phyloP scores from a whole-genome alignment of 1,140 invertebrate genomes.

The Ips nitidus region DNA sequence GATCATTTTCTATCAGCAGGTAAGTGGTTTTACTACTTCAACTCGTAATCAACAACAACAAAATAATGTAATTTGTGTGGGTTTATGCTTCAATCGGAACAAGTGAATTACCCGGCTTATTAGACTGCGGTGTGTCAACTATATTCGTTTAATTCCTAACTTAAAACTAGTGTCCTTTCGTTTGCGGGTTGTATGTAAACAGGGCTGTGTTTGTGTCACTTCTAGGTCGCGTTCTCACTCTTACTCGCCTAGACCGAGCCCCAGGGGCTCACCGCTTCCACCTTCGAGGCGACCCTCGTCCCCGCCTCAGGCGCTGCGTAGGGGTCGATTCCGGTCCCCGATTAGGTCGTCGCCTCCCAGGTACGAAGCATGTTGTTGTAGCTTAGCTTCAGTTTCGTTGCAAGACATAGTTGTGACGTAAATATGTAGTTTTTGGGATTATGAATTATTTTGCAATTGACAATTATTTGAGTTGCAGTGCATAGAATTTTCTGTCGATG shows the following conservation, averaged over 20 bases:
- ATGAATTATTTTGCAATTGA: background rate
- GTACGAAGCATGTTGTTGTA: conserved; percentile 16
- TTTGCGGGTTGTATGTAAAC: too few species aligned
- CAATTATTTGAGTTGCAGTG: too few species aligned
- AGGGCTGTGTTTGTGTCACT: conserved; percentile 22
- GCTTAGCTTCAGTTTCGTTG: background rate
- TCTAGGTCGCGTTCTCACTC: conserved; percentile 50
- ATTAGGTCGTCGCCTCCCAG: conserved; percentile 53
- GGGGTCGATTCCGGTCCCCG: conserved; percentile 56
- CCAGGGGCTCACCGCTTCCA: conserved; percentile 44
- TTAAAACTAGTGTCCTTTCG: too few species aligned
- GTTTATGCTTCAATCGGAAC: too few species aligned
- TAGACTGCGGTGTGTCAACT: too few species aligned
- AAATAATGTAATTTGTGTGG: too few species aligned
- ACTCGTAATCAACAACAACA: too few species aligned
- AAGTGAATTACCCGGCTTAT: too few species aligned
- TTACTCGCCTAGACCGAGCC: conserved; percentile 44
- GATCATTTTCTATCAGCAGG: conserved; percentile 58
- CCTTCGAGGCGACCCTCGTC: conserved; percentile 36
- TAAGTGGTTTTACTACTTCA: conserved; percentile 40
- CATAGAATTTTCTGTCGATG: background rate
- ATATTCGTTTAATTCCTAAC: too few species aligned
- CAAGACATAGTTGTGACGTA: too few species aligned
- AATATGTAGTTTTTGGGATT: too few species aligned
- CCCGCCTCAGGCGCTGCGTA: conserved; percentile 33